A percentile compares a stretch with the other conserved stretches of the same genome.
These are phyloP conservation scores for Coenobita brevimanus DNA, from an alignment of 1,140 invertebrate genomes.

Conservation along the genomic window DNA sequence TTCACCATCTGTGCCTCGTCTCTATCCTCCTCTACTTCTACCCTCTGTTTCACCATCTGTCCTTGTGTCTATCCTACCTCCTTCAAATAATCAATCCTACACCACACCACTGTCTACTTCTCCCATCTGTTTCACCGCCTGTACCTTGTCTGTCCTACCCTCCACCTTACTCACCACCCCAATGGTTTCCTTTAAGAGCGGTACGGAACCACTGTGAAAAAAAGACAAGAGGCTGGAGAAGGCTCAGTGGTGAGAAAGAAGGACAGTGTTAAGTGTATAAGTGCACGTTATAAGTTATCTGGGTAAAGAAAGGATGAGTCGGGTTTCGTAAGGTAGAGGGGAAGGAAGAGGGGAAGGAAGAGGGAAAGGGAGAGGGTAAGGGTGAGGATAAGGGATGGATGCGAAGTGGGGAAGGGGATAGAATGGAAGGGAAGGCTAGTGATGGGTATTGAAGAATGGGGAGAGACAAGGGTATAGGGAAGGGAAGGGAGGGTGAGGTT, in stretches of 20 bases:
- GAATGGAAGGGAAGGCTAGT: background rate
- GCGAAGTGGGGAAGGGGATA: background rate
- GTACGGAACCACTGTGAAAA: too few relatives aligned
- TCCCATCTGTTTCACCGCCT: too few relatives aligned
- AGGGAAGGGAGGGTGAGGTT: background rate
- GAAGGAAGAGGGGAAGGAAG: background rate
- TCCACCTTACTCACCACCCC: too few relatives aligned
- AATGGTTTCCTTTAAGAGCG: too few relatives aligned
- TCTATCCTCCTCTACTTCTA: too few relatives aligned
- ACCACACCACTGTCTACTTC: too few relatives aligned
- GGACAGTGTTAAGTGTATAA: background rate
- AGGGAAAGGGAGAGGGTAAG: background rate
- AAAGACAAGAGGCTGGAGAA: background rate
- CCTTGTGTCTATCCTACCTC: too few relatives aligned
- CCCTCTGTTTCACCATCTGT: too few relatives aligned
- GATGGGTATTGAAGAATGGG: background rate
- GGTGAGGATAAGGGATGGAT: background rate
- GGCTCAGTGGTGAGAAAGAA: background rate
- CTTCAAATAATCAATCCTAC: too few relatives aligned
- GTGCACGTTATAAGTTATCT: background rate
- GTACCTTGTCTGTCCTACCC: too few relatives aligned
- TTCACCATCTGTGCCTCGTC: too few relatives aligned
- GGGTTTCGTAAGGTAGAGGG: background rate
- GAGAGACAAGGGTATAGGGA: background rate
- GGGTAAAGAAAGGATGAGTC: background rate